Conservation (phyloP, 2,888 invertebrate species). For the Axea sp. region DNA sequence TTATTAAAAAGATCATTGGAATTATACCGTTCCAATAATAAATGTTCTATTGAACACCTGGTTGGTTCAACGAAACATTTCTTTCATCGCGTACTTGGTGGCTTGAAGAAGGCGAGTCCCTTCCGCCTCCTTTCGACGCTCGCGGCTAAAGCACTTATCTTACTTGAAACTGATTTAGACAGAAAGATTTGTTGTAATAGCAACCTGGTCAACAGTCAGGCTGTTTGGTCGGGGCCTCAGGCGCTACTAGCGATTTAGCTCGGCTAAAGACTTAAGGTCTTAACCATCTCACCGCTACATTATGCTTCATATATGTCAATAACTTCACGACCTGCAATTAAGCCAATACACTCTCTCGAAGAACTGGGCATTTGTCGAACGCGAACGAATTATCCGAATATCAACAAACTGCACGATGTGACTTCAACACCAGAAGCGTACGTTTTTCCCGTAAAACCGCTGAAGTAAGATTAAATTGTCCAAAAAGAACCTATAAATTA, state of each 20-base stretch:
- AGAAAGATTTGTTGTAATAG: constrained; percentile 77
- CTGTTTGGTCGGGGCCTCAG: constrained; percentile 57
- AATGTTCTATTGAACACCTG: too few species aligned
- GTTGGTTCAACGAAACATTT: background rate
- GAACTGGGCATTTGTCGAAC: too few species aligned
- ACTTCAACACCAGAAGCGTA: too few species aligned
- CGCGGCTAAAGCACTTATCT: constrained; percentile 72
- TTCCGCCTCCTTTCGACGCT: constrained; percentile 53
- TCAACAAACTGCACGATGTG: too few species aligned
- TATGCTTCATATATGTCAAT: constrained; percentile 69
- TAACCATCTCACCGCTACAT: constrained; percentile 63
- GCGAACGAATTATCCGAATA: constrained; percentile 16
- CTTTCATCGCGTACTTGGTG: constrained; percentile 29
- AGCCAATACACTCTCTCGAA: too few species aligned
- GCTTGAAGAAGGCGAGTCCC: constrained; percentile 25
- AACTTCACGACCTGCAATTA: constrained; percentile 64
- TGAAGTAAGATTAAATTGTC: too few species aligned
- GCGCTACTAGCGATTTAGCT: constrained; percentile 64
- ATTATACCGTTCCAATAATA: too few species aligned
- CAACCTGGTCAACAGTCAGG: constrained; percentile 60
- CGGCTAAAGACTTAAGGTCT: constrained; percentile 61
- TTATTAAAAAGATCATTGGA: too few species aligned
- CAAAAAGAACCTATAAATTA: too few species aligned
- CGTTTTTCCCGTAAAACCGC: too few species aligned
- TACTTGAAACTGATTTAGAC: constrained; percentile 77